A percentile compares a stretch with the other conserved stretches of the same genome.
Evolutionary conservation across 2,797 vertebrate genomes (phyloP).

Genomic region (Steatocranus sp.): DNA sequence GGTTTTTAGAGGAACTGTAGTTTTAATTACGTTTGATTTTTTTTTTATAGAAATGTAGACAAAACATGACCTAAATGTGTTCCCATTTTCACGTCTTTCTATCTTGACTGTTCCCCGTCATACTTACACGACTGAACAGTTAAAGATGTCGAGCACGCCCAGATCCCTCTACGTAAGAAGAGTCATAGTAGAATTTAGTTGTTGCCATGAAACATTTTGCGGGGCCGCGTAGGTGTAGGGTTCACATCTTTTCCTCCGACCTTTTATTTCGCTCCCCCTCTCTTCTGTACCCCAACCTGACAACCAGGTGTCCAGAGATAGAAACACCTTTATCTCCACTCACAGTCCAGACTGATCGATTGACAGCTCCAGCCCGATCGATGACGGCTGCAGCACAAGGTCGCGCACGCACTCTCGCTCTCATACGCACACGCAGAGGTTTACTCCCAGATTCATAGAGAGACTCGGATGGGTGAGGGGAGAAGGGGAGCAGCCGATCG

Average conservation of each 20-base stretch:
- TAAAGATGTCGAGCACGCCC: neutral
- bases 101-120: neutral
- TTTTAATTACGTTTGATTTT: neutral
- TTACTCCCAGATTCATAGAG: neutral
- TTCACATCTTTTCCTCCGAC: neutral
- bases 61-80: neutral
- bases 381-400: conserved; percentile 65
- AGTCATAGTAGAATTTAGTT: neutral
- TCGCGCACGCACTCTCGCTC: conserved; percentile 42
- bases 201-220: neutral
- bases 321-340: conserved; percentile 68
- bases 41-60: neutral
- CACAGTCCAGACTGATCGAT: conserved; percentile 74
- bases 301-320: conserved; percentile 47
- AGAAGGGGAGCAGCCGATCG: conserved; percentile 3
- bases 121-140: neutral
- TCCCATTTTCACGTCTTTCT: neutral
- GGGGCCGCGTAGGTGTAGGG: neutral
- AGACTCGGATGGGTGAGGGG: neutral
- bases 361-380: conserved; percentile 65
- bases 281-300: conserved; percentile 4
- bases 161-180: neutral
- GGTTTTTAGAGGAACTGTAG: neutral
- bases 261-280: neutral
- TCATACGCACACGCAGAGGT: neutral